phyloP scores from a whole-genome alignment of 2,113 vertebrate species.

The Strix uralensis region DNA sequence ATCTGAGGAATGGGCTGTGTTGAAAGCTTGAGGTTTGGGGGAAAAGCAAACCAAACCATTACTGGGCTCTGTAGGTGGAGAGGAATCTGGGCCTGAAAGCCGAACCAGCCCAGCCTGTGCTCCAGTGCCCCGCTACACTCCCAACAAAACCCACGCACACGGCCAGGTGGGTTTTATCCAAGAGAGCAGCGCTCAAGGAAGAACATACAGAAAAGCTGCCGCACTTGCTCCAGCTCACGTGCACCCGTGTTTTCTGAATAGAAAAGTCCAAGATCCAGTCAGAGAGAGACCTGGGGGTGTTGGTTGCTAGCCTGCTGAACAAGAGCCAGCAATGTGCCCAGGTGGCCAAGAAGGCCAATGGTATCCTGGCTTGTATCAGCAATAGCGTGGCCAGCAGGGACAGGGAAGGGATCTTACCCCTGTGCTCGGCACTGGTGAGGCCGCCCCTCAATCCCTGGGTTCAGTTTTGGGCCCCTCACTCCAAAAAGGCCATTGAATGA shows the following conservation, averaged over 20 bases:
- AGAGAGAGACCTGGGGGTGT: no score
- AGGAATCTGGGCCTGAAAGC: not conserved
- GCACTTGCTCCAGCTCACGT: not conserved
- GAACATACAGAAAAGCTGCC: not conserved
- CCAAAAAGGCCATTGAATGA: no score
- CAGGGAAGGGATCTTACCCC: no score
- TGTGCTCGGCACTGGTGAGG: no score
- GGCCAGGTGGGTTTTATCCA: not conserved
- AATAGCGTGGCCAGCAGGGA: no score
- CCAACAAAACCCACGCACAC: not conserved
- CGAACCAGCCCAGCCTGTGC: not conserved
- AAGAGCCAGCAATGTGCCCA: no score
- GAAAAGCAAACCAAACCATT: not conserved
- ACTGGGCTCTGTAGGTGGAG: not conserved
- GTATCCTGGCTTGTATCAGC: no score
- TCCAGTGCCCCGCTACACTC: not conserved
- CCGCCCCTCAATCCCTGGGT: no score
- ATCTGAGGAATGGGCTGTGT: not conserved
- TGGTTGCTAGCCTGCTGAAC: no score
- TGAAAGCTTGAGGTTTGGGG: not conserved
- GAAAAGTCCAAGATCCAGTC: not conserved
- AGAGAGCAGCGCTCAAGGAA: not conserved
- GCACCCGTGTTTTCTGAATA: not conserved
- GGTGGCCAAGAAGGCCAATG: no score
- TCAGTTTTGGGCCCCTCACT: no score